Conservation (phyloP, 2,888 invertebrate genomes). For the Morpho helenor region DNA sequence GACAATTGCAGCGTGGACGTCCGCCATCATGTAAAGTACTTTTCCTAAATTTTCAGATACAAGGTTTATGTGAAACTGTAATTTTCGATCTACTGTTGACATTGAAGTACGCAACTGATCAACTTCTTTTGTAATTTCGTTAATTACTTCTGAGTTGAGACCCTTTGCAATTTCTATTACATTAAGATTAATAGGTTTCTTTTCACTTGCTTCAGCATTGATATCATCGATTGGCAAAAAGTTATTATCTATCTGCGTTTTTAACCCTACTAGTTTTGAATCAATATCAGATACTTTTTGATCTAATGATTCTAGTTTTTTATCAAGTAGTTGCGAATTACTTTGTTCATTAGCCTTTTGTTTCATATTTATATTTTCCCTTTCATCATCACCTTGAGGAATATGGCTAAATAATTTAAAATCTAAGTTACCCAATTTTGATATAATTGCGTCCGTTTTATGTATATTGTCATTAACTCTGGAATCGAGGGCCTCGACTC, state of each 20-base stretch:
- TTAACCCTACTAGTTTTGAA: constrained; percentile 86
- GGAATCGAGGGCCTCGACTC: constrained; percentile 90
- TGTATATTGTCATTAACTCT: constrained; percentile 90
- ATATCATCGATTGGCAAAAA: constrained; percentile 90
- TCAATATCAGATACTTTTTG: constrained; percentile 92
- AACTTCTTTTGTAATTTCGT: constrained; percentile 89
- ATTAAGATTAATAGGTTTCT: constrained; percentile 90
- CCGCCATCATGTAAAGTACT: constrained; percentile 87
- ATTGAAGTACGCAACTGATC: constrained; percentile 89
- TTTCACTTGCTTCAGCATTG: constrained; percentile 92
- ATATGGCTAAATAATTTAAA: constrained; percentile 84
- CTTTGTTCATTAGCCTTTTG: constrained; percentile 39
- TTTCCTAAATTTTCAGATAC: constrained; percentile 90
- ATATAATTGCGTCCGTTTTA: constrained; percentile 90
- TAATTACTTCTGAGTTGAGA: constrained; percentile 89
- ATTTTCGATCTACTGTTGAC: constrained; percentile 87
- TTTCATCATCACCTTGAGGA: constrained; percentile 53
- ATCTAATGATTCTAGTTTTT: constrained; percentile 85
- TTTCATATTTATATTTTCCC: constrained; percentile 45
- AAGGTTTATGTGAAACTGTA: constrained; percentile 91
- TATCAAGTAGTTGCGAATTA: constrained; percentile 78
- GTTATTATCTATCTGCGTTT: constrained; percentile 90
- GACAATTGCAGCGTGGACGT: constrained; percentile 90
- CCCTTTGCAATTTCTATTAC: constrained; percentile 90
- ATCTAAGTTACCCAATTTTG: constrained; percentile 86